Evolutionary conservation across 2,797 vertebrate genomes (phyloP).

Genomic region (Tamandua tetradactyla): DNA sequence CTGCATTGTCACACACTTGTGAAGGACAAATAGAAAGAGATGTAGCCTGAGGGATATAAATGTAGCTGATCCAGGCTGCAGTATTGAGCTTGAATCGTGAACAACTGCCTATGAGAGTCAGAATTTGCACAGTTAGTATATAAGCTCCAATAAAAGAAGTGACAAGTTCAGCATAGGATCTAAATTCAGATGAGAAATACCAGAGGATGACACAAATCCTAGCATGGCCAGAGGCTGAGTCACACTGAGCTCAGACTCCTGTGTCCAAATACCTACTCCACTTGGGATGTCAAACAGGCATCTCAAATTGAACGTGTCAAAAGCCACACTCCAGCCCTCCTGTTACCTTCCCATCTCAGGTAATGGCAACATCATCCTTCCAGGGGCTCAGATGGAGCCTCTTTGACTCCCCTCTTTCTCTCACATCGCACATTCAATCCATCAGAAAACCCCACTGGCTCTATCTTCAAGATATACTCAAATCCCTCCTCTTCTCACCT

Average conservation of each 20-base stretch:
- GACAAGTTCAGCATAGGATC: slow-evolving; percentile 18
- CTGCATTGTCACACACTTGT: background rate
- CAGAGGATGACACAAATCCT: slow-evolving; percentile 18
- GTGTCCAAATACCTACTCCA: background rate
- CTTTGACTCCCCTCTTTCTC: background rate
- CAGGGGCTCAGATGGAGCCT: background rate
- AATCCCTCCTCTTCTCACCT: background rate
- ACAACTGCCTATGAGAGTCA: slow-evolving; percentile 42
- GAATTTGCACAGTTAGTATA: background rate
- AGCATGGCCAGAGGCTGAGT: slow-evolving; percentile 16
- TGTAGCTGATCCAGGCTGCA: background rate
- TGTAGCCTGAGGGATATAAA: background rate
- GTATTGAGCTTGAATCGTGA: background rate
- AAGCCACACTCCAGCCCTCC: background rate
- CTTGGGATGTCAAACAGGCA: background rate
- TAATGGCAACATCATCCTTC: background rate
- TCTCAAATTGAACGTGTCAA: background rate
- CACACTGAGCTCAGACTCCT: background rate
- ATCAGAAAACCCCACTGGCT: background rate
- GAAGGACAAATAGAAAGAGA: background rate
- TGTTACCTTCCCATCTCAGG: background rate
- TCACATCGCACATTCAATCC: background rate
- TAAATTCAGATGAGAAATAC: slow-evolving; percentile 37
- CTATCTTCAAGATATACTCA: background rate
- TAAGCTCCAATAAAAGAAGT: slow-evolving; percentile 39